Evolutionary conservation across 2,888 invertebrate genomes (phyloP).

Genomic region (Spilarctia lutea): DNA sequence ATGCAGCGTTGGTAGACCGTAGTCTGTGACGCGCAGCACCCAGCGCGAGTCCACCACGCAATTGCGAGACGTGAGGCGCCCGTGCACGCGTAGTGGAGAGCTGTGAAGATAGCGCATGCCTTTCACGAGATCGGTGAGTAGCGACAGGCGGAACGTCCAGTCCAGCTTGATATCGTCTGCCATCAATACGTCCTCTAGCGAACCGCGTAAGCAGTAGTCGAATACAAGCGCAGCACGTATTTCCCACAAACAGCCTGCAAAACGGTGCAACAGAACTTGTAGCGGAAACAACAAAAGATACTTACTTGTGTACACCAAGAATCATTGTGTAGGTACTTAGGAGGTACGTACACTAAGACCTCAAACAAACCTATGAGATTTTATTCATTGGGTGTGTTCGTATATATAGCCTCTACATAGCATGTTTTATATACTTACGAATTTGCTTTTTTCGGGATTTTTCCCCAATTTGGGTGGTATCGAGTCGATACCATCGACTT

Average conservation of each 20-base stretch:
- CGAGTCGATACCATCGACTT: too few species aligned
- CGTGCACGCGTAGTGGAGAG: slow-evolving; percentile 93
- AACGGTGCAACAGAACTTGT: neutral
- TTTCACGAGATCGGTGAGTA: slow-evolving; percentile 96
- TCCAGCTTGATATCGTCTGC: slow-evolving; percentile 97
- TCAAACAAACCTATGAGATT: too few species aligned
- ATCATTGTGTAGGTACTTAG: neutral
- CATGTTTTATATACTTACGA: too few species aligned
- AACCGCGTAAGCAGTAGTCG: slow-evolving; percentile 95
- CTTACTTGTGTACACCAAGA: neutral
- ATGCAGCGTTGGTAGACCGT: slow-evolving; percentile 92
- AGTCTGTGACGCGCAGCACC: slow-evolving; percentile 98
- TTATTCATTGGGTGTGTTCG: too few species aligned
- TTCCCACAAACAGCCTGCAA: slow-evolving; percentile 91
- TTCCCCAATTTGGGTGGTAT: too few species aligned
- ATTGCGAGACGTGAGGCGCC: slow-evolving; percentile 94
- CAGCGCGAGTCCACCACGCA: slow-evolving; percentile 98
- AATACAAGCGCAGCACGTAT: slow-evolving; percentile 93
- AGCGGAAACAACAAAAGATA: neutral
- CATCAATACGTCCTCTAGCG: slow-evolving; percentile 94
- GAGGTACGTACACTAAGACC: too few species aligned
- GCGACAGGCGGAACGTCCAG: slow-evolving; percentile 97
- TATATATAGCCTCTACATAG: too few species aligned
- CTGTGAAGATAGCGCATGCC: slow-evolving; percentile 97
- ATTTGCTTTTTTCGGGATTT: too few species aligned